Evolutionary conservation across 2,113 vertebrate species (phyloP), one percentile per base, ranked within the genome.

Genomic region (Stictonetta naevosa): DNA sequence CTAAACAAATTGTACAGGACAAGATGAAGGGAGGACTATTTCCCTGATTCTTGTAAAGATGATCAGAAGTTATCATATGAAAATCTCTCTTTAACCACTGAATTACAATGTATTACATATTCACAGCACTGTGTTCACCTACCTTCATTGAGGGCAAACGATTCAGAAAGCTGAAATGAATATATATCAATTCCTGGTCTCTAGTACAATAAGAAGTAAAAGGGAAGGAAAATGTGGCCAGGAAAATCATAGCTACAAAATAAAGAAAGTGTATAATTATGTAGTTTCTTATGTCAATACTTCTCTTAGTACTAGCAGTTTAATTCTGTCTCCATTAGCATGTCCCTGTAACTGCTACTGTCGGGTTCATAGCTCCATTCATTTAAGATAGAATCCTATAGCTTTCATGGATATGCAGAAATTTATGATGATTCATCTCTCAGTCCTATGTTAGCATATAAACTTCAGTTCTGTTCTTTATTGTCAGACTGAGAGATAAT

Each of bases 11-110:
- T 58, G 40, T 60, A 29, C 48, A 77, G 40, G 34, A 20, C 13
- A 68, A 55, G 31, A 72, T 72, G n/a, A 75, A 78, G 20, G 16
- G 3, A 23, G 21, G 71, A 17, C 55, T 31, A 75, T 3, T 71
- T 89, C 5, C 1, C 0, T 34, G 34, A 15, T 44, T 62, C 2
- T 69, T 71, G 0, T 19, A 4, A 14, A 40, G 21, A 6, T 63
- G 50, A 60, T 67, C n/a, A 53, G 40, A 86, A 53, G 12, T 38
- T 90, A 26, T 5, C 12, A 33, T 38, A 44, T 15, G 38, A 76
- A 85, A 88, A 86, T 40, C 25, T 19, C 3, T 46, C 8, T 58
- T 77, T 69, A 80, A 11, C 46, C 55, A 20, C 4, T 53, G 22
- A 23, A 9, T 36, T 44, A 38, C 10, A 85, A 48, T 48, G 19